A percentile compares a stretch with the other conserved stretches of the same genome.
Conservation (phyloP, 2,113 vertebrate genomes). For the Cynocephalus volans region DNA sequence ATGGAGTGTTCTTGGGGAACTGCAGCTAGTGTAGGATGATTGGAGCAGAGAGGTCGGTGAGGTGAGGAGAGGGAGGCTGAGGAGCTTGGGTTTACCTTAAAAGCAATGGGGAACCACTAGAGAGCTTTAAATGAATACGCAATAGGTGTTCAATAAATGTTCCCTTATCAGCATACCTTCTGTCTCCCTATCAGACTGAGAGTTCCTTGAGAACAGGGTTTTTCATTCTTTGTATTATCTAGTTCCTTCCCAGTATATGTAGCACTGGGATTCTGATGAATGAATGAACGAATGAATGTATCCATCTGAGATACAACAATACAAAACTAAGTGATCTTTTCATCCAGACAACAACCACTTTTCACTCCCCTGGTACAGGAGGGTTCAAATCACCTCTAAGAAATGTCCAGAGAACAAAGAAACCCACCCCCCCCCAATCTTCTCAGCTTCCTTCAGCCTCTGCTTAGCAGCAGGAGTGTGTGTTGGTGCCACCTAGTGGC, state of each 20-base stretch:
- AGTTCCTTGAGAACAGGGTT: not conserved
- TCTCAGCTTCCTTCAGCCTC: not conserved
- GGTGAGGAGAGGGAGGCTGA: not conserved
- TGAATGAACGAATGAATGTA: not conserved
- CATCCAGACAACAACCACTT: not conserved
- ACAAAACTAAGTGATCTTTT: not conserved
- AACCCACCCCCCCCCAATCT: no score
- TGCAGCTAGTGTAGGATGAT: not conserved
- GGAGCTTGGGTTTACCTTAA: not conserved
- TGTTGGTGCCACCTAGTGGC: conserved; percentile 53
- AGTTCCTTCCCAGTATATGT: not conserved
- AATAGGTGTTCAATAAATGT: not conserved
- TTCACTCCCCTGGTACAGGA: not conserved
- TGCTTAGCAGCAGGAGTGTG: not conserved
- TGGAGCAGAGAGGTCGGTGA: not conserved
- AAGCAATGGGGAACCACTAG: not conserved
- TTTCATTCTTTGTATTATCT: not conserved
- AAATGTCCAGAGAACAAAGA: not conserved
- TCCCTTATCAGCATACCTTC: not conserved
- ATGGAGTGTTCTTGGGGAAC: not conserved
- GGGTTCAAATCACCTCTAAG: not conserved
- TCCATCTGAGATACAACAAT: not conserved
- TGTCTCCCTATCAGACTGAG: not conserved
- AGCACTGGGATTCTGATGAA: not conserved
- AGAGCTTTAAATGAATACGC: not conserved